Percentiles rank a stretch among this genome's conserved stretches.
phyloP scores from a whole-genome alignment of 2,888 invertebrate species.

The Spodoptera littoralis region DNA sequence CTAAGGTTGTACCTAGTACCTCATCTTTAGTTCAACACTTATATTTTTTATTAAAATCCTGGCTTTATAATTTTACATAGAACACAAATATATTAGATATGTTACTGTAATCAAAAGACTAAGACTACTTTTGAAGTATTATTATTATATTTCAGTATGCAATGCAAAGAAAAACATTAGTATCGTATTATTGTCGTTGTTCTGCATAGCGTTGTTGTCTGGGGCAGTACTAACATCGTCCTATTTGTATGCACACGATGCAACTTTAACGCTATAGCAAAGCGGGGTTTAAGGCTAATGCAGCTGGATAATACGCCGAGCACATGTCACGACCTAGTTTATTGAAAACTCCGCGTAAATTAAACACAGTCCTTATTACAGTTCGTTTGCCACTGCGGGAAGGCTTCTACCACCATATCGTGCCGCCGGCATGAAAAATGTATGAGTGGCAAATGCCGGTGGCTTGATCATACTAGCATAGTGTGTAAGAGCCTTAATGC shows the following conservation, averaged over 20 bases:
- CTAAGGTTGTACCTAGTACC: too few relatives aligned
- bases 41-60: too few relatives aligned
- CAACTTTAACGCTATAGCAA: constrained; percentile 18
- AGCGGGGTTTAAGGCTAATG: constrained; percentile 23
- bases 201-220: constrained; percentile 4
- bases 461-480: too few relatives aligned
- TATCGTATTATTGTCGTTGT: constrained; percentile 14
- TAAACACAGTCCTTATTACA: constrained; percentile 1
- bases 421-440: too few relatives aligned
- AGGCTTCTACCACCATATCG: neutral
- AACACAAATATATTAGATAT: too few relatives aligned
- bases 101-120: too few relatives aligned
- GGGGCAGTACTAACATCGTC: constrained; percentile 1
- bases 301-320: constrained; percentile 7
- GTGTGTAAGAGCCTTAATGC: too few relatives aligned
- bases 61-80: too few relatives aligned
- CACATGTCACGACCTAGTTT: constrained; percentile 29
- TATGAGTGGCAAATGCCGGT: too few relatives aligned
- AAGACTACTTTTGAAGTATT: too few relatives aligned
- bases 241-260: constrained; percentile 36
- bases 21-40: too few relatives aligned
- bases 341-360: constrained; percentile 25
- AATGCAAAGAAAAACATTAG: neutral
- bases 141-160: neutral
- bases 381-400: neutral